Evolutionary conservation across 2,797 vertebrate species (phyloP).

Genomic region (Coilia nasus): DNA sequence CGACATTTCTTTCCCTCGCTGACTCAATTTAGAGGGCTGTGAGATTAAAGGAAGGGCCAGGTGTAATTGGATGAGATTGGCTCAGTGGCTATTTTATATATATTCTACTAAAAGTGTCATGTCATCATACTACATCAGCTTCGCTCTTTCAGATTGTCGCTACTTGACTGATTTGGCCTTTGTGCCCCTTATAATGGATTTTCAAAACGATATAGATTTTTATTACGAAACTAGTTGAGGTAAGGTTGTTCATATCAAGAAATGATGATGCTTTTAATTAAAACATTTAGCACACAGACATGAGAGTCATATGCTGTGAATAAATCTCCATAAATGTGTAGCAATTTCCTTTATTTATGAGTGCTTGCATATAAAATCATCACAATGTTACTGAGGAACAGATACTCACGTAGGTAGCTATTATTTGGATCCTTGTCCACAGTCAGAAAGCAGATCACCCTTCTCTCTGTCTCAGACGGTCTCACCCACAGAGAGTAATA

Average conservation of each 20-base stretch:
- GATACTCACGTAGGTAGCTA: slow-evolving; percentile 68
- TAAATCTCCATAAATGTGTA: not conserved
- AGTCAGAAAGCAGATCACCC: slow-evolving; percentile 59
- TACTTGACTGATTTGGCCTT: not conserved
- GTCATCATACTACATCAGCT: not conserved
- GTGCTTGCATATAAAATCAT: no score
- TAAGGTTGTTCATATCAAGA: not conserved
- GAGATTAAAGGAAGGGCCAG: slow-evolving; percentile 55
- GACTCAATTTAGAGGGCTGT: slow-evolving; percentile 62
- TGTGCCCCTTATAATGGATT: not conserved
- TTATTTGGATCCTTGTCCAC: slow-evolving; percentile 67
- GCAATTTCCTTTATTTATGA: no score
- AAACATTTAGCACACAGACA: not conserved
- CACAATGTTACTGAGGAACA: no score
- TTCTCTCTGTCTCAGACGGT: slow-evolving; percentile 38
- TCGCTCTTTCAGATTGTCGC: not conserved
- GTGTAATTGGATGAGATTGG: slow-evolving; percentile 34
- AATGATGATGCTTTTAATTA: not conserved
- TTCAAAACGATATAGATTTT: slow-evolving; percentile 3
- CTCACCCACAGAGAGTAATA: slow-evolving; percentile 74
- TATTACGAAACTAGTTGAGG: not conserved
- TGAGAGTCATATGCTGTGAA: not conserved
- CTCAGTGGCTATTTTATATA: not conserved
- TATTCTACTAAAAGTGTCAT: slow-evolving; percentile 2
- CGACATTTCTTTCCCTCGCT: slow-evolving; percentile 61